Evolutionary conservation across 2,113 vertebrate species (phyloP).

Genomic region (Petromus typicus): DNA sequence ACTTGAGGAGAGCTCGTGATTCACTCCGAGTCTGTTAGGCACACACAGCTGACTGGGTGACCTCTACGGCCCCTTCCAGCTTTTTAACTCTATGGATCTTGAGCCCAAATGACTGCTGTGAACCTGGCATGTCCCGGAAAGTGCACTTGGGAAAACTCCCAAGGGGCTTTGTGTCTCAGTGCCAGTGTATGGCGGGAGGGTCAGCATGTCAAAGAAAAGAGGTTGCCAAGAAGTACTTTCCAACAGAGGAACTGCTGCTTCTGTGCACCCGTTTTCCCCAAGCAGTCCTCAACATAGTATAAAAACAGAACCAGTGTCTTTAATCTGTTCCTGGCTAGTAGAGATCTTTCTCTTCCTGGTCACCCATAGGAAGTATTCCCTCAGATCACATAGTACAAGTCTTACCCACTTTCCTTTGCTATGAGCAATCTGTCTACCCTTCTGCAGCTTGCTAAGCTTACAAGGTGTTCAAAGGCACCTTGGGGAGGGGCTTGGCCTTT

Average conservation of each 20-base stretch:
- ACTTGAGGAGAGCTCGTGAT: conserved; percentile 71
- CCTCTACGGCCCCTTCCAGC: conserved; percentile 45
- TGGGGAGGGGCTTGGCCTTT: conserved; percentile 56
- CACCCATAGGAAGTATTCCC: neutral
- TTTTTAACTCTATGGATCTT: conserved; percentile 57
- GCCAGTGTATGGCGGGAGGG: neutral
- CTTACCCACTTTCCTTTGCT: conserved; percentile 15
- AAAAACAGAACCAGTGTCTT: neutral
- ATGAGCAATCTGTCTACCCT: conserved; percentile 73
- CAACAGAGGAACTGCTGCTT: neutral
- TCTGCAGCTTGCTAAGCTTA: conserved; percentile 72
- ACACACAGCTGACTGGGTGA: conserved; percentile 55
- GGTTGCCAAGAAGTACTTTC: conserved; percentile 23
- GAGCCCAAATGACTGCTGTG: conserved; percentile 17
- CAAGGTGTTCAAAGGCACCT: conserved; percentile 68
- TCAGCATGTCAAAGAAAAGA: conserved; percentile 10
- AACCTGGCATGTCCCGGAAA: conserved; percentile 37
- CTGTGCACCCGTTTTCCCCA: neutral
- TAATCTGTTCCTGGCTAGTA: neutral
- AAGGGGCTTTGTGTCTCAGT: conserved; percentile 33
- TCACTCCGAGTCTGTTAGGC: conserved; percentile 65
- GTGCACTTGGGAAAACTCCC: conserved; percentile 21
- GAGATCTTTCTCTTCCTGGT: conserved; percentile 13
- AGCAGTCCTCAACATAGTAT: neutral
- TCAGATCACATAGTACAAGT: neutral